Conservation (phyloP, 2,797 vertebrate genomes). For the Pseudochirops corinnae region DNA sequence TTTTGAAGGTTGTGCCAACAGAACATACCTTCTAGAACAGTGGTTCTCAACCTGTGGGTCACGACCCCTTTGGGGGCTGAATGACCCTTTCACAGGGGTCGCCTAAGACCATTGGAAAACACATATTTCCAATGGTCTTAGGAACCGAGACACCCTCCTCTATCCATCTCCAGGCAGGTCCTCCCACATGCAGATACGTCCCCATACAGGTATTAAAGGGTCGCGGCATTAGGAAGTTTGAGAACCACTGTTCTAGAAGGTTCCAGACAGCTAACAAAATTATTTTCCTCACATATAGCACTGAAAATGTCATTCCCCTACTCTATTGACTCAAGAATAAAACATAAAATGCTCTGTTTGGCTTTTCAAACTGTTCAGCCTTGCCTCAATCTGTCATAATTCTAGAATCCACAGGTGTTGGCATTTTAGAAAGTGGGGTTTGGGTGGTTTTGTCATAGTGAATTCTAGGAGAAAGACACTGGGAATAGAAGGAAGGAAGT, state of each 20-base stretch:
- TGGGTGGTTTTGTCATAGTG: neutral
- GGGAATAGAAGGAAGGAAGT: neutral
- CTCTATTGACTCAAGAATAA: neutral
- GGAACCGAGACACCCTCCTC: too few species aligned
- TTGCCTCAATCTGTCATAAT: neutral
- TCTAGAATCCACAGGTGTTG: neutral
- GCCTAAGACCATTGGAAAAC: too few species aligned
- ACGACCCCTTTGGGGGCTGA: too few species aligned
- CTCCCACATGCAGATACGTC: too few species aligned
- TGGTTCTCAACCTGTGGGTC: too few species aligned
- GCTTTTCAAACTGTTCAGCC: neutral
- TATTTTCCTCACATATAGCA: neutral
- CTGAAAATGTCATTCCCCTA: constrained; percentile 1
- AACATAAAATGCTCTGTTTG: neutral
- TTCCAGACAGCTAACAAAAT: neutral
- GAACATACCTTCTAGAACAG: neutral
- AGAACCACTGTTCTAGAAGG: too few species aligned
- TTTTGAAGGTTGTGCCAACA: neutral
- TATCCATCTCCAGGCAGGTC: too few species aligned
- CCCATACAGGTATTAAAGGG: too few species aligned
- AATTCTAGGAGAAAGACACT: neutral
- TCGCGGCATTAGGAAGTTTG: too few species aligned
- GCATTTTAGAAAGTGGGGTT: neutral
- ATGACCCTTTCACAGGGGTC: too few species aligned
- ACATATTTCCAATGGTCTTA: too few species aligned